These are phyloP conservation scores for Diplolepis rosae DNA, from an alignment of 2,888 invertebrate genomes.

Conservation along the genomic window DNA sequence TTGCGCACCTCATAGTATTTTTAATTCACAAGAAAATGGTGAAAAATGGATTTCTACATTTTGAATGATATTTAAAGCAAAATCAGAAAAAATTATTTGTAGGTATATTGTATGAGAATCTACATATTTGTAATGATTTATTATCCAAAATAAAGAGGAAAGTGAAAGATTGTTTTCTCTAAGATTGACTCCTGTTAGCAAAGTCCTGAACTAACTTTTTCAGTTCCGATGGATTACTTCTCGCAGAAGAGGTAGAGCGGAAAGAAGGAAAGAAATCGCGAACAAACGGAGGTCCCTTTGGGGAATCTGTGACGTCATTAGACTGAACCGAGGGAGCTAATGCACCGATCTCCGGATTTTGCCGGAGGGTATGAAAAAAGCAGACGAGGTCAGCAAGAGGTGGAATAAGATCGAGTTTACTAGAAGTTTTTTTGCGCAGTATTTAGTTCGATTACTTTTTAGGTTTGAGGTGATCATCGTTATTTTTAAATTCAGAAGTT, in stretches of 20 bases:
- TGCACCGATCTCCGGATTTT: constrained; percentile 60
- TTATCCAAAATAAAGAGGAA: not conserved
- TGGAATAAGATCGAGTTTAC: constrained; percentile 8
- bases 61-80: no score
- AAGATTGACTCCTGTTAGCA: not conserved
- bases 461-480: not conserved
- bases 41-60: no score
- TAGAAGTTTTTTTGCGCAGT: constrained; percentile 2
- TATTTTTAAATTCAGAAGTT: not conserved
- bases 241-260: constrained; percentile 45
- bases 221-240: constrained; percentile 39
- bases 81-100: no score
- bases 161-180: constrained; percentile 20
- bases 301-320: constrained; percentile 67
- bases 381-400: constrained; percentile 62
- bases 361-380: constrained; percentile 62
- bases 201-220: constrained; percentile 33
- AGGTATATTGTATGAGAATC: no score
- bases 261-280: constrained; percentile 63
- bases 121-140: no score
- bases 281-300: constrained; percentile 64
- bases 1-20: no score
- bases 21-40: no score
- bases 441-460: constrained; percentile 7
- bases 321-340: constrained; percentile 59